A percentile compares a stretch with the other conserved stretches of the same genome.
Conservation (phyloP, 2,888 invertebrate genomes). For the Cephus runcator region DNA sequence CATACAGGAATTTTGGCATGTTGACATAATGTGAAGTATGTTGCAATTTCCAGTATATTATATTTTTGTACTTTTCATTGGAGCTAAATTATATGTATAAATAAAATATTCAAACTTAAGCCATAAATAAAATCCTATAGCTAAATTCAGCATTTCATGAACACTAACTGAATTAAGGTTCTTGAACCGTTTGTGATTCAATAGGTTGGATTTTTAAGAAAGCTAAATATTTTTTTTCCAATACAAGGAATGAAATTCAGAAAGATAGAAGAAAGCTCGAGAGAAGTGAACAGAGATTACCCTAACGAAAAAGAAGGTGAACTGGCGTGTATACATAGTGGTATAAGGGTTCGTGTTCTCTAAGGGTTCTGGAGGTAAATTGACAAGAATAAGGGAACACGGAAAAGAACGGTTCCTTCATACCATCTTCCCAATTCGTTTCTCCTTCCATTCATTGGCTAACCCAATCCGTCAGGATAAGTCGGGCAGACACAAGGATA, state of each 20-base stretch:
- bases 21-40: background rate
- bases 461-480: slow-evolving; percentile 49
- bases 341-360: background rate
- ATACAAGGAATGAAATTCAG: background rate
- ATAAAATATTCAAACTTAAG: background rate
- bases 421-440: slow-evolving; percentile 1
- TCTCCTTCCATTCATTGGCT: slow-evolving; percentile 22
- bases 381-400: slow-evolving; percentile 8
- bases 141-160: background rate
- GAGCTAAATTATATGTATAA: background rate
- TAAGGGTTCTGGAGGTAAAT: slow-evolving; percentile 8
- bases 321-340: background rate
- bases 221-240: background rate
- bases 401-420: slow-evolving; percentile 3
- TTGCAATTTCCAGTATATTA: background rate
- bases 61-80: background rate
- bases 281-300: background rate
- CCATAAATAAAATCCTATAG: background rate
- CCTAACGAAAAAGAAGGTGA: background rate
- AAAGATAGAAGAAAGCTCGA: background rate
- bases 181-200: background rate
- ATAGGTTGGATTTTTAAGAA: background rate
- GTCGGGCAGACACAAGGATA: slow-evolving; percentile 42
- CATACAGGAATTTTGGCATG: background rate
- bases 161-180: background rate